phyloP scores from a whole-genome alignment of 2,888 invertebrate species.

The Abscondita cerata region DNA sequence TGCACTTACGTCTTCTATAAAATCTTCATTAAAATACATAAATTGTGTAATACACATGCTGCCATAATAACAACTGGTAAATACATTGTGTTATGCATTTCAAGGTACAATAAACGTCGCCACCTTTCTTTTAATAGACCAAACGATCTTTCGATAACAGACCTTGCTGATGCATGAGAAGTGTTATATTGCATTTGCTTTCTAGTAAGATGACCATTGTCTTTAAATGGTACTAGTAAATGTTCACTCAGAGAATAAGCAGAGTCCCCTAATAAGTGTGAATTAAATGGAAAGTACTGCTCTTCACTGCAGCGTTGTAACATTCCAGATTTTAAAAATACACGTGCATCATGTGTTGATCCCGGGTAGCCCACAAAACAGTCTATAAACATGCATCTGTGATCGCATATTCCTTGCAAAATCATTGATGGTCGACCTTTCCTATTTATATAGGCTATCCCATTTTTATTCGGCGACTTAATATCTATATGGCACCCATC shows the following conservation, averaged over 20 bases:
- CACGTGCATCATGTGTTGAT: neutral
- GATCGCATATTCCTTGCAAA: neutral
- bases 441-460: slow-evolving; percentile 1
- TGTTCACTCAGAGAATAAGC: slow-evolving; percentile 2
- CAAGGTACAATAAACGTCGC: neutral
- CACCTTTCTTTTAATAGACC: no score
- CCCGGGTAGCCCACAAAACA: slow-evolving; percentile 3
- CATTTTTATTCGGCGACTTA: slow-evolving; percentile 4
- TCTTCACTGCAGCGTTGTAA: neutral
- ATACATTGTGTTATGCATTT: neutral
- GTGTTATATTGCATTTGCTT: neutral
- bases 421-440: slow-evolving; percentile 1
- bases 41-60: no score
- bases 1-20: no score
- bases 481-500: slow-evolving; percentile 19
- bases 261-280: neutral
- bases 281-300: neutral
- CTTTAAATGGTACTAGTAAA: slow-evolving; percentile 3
- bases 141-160: slow-evolving; percentile 4
- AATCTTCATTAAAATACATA: no score
- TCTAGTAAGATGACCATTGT: slow-evolving; percentile 1
- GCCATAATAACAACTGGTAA: slow-evolving; percentile 2
- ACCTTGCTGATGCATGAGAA: neutral
- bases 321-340: slow-evolving; percentile 1
- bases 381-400: slow-evolving; percentile 1